phyloP scores from a whole-genome alignment of 2,888 invertebrate genomes.

The Trachelus iudaicus region DNA sequence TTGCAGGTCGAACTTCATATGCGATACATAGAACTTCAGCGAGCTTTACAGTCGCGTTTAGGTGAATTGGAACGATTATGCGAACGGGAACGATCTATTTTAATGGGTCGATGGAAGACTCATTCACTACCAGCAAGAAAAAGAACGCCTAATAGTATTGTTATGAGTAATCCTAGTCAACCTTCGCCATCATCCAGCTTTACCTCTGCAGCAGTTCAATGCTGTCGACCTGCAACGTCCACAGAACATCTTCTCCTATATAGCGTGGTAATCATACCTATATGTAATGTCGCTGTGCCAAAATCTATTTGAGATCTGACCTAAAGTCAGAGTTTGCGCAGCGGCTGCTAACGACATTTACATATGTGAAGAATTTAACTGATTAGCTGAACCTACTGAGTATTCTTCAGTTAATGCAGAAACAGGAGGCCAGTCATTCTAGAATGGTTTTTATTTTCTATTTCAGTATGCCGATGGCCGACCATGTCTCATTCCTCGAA shows the following conservation, averaged over 20 bases:
- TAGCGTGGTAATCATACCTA: slow-evolving; percentile 54
- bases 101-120: slow-evolving; percentile 90
- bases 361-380: neutral
- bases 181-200: slow-evolving; percentile 56
- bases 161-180: slow-evolving; percentile 50
- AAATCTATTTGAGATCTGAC: neutral
- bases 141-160: slow-evolving; percentile 74
- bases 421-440: neutral
- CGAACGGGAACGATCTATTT: slow-evolving; percentile 82
- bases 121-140: slow-evolving; percentile 89
- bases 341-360: neutral
- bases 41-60: slow-evolving; percentile 85
- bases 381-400: neutral
- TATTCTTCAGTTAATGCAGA: neutral
- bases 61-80: slow-evolving; percentile 85
- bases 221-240: slow-evolving; percentile 82
- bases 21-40: slow-evolving; percentile 90
- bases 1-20: slow-evolving; percentile 87
- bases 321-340: neutral
- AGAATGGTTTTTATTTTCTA: neutral
- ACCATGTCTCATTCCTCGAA: slow-evolving; percentile 66
- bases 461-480: slow-evolving; percentile 60
- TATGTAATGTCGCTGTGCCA: neutral
- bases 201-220: slow-evolving; percentile 65
- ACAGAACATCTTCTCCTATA: slow-evolving; percentile 75